Conservation (phyloP, 2,113 vertebrate species). For the Elanus axillaris region DNA sequence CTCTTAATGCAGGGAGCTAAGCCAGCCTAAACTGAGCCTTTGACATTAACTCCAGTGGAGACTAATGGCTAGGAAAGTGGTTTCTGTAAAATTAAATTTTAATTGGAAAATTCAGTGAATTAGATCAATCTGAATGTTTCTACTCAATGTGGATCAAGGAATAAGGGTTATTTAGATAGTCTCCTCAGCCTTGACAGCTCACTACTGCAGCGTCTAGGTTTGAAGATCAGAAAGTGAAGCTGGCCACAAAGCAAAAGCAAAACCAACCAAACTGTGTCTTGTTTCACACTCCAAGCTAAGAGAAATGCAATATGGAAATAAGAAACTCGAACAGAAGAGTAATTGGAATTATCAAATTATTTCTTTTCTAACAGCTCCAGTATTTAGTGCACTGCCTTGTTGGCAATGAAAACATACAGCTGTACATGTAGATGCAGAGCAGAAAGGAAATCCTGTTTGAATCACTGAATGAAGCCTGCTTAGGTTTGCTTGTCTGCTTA, state of each 20-base stretch:
- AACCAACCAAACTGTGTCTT: accelerated
- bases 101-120: background rate
- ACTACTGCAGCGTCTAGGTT: accelerated
- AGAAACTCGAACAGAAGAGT: background rate
- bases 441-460: background rate
- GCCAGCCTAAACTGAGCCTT: background rate
- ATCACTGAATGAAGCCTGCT: background rate
- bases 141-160: background rate
- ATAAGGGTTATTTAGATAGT: background rate
- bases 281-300: background rate
- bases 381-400: background rate
- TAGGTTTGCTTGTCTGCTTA: background rate
- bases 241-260: background rate
- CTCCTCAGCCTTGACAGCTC: background rate
- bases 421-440: background rate
- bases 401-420: background rate
- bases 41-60: background rate
- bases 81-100: conserved; percentile 8
- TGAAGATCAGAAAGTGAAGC: background rate
- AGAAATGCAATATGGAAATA: background rate
- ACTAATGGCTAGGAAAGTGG: background rate
- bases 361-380: background rate
- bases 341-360: background rate
- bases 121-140: background rate
- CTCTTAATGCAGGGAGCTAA: background rate